Evolutionary conservation across 2,888 invertebrate genomes (phyloP).

Genomic region (Leucozona laternaria): DNA sequence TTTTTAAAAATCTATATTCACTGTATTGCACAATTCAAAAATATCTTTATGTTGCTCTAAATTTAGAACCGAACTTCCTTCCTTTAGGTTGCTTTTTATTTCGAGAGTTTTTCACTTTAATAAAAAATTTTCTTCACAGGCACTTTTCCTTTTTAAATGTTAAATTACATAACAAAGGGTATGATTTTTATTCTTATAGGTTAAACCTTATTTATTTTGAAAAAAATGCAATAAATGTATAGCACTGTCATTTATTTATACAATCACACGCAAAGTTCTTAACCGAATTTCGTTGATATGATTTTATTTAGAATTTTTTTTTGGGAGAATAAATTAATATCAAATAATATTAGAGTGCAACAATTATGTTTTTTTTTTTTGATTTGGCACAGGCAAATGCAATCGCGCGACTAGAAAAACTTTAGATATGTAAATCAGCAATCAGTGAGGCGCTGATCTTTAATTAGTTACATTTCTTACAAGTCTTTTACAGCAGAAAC

Average conservation of each 20-base stretch:
- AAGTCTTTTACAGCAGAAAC: constrained; percentile 48
- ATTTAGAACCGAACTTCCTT: constrained; percentile 55
- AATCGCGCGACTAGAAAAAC: constrained; percentile 65
- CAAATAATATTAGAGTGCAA: constrained; percentile 15
- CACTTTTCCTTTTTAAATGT: constrained; percentile 33
- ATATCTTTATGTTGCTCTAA: constrained; percentile 52
- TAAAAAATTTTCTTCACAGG: constrained; percentile 5
- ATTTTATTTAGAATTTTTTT: background rate
- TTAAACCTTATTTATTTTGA: constrained; percentile 27
- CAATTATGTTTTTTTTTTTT: constrained; percentile 41
- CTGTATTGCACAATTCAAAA: constrained; percentile 69
- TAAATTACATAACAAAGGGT: constrained; percentile 58
- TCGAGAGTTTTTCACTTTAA: constrained; percentile 27
- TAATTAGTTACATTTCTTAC: constrained; percentile 72
- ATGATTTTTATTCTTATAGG: constrained; percentile 37
- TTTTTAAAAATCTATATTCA: constrained; percentile 18
- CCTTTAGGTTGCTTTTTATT: constrained; percentile 23
- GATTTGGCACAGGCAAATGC: constrained; percentile 71
- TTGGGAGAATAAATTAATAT: constrained; percentile 26
- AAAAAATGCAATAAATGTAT: background rate
- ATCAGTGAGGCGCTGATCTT: constrained; percentile 68
- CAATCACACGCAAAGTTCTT: background rate
- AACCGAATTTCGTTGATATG: background rate
- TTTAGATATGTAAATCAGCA: constrained; percentile 62
- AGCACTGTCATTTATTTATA: background rate